Base-by-base conservation (phyloP, 1,140 invertebrate genomes). In the Mamestra configurata region DNA sequence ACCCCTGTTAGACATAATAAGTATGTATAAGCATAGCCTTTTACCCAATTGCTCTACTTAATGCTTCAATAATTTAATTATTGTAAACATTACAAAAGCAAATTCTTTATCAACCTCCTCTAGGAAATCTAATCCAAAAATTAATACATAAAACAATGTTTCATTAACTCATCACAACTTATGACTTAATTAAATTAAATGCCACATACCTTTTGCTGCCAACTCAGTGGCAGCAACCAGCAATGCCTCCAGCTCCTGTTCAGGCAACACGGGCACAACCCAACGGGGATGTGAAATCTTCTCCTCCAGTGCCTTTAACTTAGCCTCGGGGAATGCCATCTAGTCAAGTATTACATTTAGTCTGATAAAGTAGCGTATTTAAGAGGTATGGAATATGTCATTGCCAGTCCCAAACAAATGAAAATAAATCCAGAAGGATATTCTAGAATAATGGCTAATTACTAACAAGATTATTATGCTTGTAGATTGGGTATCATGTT, bases 261-360 rank as follows among this genome's bases (percentile, higher is more conserved):
- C 98, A 6, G 99, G 98, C 86, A 99, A 95, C 46, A 99, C 99
- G 53, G 99, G 99, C 22, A 99, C 98, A 70, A 99, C 98, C 99
- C 99, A 99, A 88, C 98, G 96, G 80, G 98, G 97, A 95, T 97
- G 98, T 79, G 97, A 97, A 91, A 99, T 99, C 96, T 99, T 99
- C 94, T 99, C 98, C 96, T 99, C 98, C 85, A 99, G 95, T 82
- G 97, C 97, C 76, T 97, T 97, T 87, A 99, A 95, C 94, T 99
- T 98, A 64, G 97, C 96, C 87, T 97, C 96, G 77, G 98, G 98
- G 96, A 99, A 99, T 76, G 80, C 81, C 87, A 93, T 95, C 93
- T 95, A 75, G 72, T 82, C 80, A 80, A 37, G 71, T 22, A 51
- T 80, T 70, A 55, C 8, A 71, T 53, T 24, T n/a, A n/a, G n/a